Percentiles rank a stretch among this genome's conserved stretches.
Conservation (phyloP, 1,140 invertebrate genomes). For the Drosophila lowei region DNA sequence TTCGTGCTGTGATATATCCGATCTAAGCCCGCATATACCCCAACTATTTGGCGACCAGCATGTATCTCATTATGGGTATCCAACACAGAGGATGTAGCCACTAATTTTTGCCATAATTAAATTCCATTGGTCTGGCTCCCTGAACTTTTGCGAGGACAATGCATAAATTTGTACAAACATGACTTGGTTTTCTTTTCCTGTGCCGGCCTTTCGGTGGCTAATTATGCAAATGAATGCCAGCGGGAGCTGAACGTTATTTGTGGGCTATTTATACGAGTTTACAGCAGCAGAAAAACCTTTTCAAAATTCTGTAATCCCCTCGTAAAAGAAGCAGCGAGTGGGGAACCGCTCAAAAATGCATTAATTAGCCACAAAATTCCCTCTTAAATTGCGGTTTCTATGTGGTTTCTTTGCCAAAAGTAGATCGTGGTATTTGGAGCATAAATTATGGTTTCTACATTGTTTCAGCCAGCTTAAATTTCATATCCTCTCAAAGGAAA, state of each 20-base stretch:
- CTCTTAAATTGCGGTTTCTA: conserved; percentile 25
- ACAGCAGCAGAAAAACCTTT: conserved; percentile 18
- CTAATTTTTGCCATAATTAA: conserved; percentile 36
- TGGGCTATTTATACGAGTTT: conserved; percentile 38
- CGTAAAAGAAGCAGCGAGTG: conserved; percentile 14
- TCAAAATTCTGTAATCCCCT: conserved; percentile 37
- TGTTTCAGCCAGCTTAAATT: conserved; percentile 30
- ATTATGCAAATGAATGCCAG: conserved; percentile 64
- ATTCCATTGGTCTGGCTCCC: conserved; percentile 24
- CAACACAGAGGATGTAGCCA: background rate
- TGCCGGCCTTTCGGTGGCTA: conserved; percentile 15
- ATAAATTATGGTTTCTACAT: conserved; percentile 51
- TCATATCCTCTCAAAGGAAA: conserved; percentile 22
- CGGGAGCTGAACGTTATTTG: conserved; percentile 36
- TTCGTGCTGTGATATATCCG: conserved; percentile 13
- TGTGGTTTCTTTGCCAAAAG: conserved; percentile 14
- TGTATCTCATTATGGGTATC: conserved; percentile 1
- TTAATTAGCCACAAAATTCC: conserved; percentile 61
- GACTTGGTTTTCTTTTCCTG: conserved; percentile 29
- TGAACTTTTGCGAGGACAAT: conserved; percentile 41
- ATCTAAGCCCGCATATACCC: background rate
- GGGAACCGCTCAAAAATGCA: conserved; percentile 47
- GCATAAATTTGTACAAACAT: conserved; percentile 54
- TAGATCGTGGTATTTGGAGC: conserved; percentile 23
- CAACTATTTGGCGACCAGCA: no score